Evolutionary conservation across 2,797 vertebrate species (phyloP).

Genomic region (Lophotriccus pileatus): DNA sequence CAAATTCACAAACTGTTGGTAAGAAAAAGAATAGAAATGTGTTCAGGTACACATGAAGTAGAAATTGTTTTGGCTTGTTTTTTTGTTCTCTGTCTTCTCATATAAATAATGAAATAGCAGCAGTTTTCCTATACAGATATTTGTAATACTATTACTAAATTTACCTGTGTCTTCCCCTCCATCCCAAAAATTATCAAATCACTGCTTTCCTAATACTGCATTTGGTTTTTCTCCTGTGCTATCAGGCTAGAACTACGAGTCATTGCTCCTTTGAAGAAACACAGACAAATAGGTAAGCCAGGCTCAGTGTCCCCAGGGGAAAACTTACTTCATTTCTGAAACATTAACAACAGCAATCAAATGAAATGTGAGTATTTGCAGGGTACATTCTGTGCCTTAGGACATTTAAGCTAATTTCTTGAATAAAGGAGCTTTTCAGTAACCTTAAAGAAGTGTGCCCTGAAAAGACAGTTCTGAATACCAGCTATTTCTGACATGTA

Average conservation of each 20-base stretch:
- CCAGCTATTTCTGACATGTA: conserved; percentile 54
- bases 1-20: neutral
- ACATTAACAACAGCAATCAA: conserved; percentile 75
- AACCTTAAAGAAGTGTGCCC: conserved; percentile 64
- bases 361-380: conserved; percentile 74
- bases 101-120: neutral
- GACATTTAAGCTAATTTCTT: conserved; percentile 71
- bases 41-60: neutral
- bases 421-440: conserved; percentile 73
- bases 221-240: conserved; percentile 45
- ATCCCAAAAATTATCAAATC: neutral
- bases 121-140: conserved; percentile 21
- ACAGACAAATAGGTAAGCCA: conserved; percentile 65
- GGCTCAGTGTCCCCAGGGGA: conserved; percentile 49
- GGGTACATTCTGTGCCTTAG: conserved; percentile 71
- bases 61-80: neutral
- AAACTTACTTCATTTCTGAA: conserved; percentile 73
- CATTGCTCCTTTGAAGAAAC: conserved; percentile 61
- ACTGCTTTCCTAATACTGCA: neutral
- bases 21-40: neutral
- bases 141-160: conserved; percentile 5
- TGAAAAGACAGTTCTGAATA: conserved; percentile 64
- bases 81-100: neutral
- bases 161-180: conserved; percentile 38
- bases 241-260: conserved; percentile 37